Evolutionary conservation across 2,888 invertebrate species (phyloP), one percentile per base, ranked within the genome.

Genomic region (Megamerina dolium): DNA sequence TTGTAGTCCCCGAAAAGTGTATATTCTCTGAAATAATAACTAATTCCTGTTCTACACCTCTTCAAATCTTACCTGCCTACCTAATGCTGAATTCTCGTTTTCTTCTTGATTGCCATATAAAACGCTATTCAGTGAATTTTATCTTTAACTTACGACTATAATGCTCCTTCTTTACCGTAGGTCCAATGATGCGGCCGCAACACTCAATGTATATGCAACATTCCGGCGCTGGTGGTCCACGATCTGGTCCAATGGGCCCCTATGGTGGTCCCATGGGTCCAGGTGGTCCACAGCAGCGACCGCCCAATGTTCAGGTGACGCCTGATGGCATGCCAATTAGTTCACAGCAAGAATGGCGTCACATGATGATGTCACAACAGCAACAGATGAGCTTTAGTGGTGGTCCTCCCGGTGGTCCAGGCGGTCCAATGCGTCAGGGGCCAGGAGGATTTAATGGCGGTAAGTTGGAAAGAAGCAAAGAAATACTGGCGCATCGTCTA

Each of bases 101-200:
- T n/a, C n/a, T n/a, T n/a, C n/a, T n/a, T n/a, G n/a, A n/a, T n/a
- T n/a, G n/a, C n/a, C n/a, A n/a, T n/a, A n/a, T n/a, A n/a, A n/a
- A n/a, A n/a, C n/a, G n/a, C n/a, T n/a, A n/a, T n/a, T n/a, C n/a
- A n/a, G n/a, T n/a, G n/a, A n/a, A n/a, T n/a, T n/a, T n/a, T n/a
- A n/a, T n/a, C n/a, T n/a, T n/a, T n/a, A n/a, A n/a, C n/a, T n/a
- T n/a, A n/a, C n/a, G n/a, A n/a, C n/a, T n/a, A n/a, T n/a, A n/a
- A n/a, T n/a, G 13, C 2, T 41, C 13, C 5, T n/a, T 13, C 3
- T 36, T 32, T 23, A 26, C 12, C 14, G 13, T 27, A 79, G 80
- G 80, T 51, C 81, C 81, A 5, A 82, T 82, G 82, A 81, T 82
- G 77, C 74, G 82, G 50, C 78, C 80, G 3, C 80, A 79, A 65